Evolutionary conservation across 1,140 invertebrate genomes (phyloP).

Genomic region (Ceratitis capitata): DNA sequence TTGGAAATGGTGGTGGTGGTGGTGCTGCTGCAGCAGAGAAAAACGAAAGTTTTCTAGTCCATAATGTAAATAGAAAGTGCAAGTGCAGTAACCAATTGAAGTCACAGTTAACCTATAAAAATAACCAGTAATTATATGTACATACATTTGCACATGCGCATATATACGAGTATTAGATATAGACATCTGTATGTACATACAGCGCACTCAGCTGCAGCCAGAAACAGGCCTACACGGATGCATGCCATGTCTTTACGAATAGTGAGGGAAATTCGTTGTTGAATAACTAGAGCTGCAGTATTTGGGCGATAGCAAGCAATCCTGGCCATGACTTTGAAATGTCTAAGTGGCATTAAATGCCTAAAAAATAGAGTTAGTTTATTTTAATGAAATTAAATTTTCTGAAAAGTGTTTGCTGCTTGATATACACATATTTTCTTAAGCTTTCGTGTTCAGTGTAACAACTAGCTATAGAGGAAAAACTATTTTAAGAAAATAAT

Average conservation of each 20-base stretch:
- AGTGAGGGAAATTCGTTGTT: background rate
- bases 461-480: too few relatives aligned
- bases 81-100: slow-evolving; percentile 56
- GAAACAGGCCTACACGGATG: slow-evolving; percentile 3
- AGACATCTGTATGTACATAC: background rate
- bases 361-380: too few relatives aligned
- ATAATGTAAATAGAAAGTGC: slow-evolving; percentile 66
- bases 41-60: slow-evolving; percentile 66
- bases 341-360: background rate
- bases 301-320: background rate
- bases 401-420: too few relatives aligned
- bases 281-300: background rate
- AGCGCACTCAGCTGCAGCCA: background rate
- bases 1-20: slow-evolving; percentile 3
- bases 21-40: slow-evolving; percentile 48
- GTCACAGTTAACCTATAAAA: slow-evolving; percentile 31
- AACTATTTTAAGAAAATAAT: too few relatives aligned
- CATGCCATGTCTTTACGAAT: background rate
- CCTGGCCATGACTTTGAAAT: background rate
- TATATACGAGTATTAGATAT: background rate
- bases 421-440: too few relatives aligned
- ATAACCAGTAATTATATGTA: slow-evolving; percentile 30
- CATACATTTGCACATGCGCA: background rate
- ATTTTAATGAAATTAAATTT: too few relatives aligned
- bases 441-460: too few relatives aligned